A percentile compares a stretch with the other conserved stretches of the same genome.
Conservation (phyloP, 2,888 invertebrate genomes). For the Kryphioiulus occultus region DNA sequence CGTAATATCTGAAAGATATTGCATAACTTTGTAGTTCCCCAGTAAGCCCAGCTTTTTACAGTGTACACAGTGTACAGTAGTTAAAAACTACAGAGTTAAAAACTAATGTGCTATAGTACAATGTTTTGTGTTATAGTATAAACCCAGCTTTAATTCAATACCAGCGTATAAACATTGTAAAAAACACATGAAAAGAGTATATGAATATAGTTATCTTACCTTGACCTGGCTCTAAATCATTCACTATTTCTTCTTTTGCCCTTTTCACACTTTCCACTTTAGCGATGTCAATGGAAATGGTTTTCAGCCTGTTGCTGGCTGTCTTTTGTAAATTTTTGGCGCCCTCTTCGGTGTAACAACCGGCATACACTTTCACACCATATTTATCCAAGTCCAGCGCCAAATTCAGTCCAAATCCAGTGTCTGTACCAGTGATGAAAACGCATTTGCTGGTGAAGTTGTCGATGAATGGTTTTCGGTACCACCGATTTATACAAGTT, state of each 20-base stretch:
- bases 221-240: not conserved
- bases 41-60: too few relatives aligned
- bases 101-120: too few relatives aligned
- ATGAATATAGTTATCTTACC: not conserved
- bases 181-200: too few relatives aligned
- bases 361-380: slow-evolving; percentile 47
- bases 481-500: not conserved
- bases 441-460: slow-evolving; percentile 5
- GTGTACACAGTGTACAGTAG: too few relatives aligned
- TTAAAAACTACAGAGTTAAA: too few relatives aligned
- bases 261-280: not conserved
- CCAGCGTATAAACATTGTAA: too few relatives aligned
- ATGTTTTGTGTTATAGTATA: too few relatives aligned
- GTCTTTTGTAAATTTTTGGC: not conserved
- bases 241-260: not conserved
- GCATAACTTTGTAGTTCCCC: too few relatives aligned
- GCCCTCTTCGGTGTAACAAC: slow-evolving; percentile 48
- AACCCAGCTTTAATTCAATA: too few relatives aligned
- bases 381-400: slow-evolving; percentile 45
- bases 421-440: slow-evolving; percentile 48
- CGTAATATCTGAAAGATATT: too few relatives aligned
- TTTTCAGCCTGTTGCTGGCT: slow-evolving; percentile 4
- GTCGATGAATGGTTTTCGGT: not conserved
- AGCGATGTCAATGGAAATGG: not conserved
- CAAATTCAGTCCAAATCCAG: slow-evolving; percentile 39